phyloP scores from a whole-genome alignment of 2,113 vertebrate species.

The Gavialis gangeticus region DNA sequence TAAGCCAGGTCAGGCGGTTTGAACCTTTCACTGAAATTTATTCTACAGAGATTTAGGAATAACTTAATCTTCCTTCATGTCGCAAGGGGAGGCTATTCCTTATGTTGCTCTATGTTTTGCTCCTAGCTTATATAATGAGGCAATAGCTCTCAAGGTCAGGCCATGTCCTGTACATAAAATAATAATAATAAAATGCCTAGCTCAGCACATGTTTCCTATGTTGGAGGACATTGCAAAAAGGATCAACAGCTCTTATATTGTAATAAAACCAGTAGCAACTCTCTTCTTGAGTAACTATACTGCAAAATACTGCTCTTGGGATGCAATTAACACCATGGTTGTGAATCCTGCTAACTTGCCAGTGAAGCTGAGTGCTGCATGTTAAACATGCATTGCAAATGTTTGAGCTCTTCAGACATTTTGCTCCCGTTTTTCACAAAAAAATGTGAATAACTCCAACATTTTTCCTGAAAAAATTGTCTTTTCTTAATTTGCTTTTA shows the following conservation, averaged over 20 bases:
- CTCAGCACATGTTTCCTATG: neutral
- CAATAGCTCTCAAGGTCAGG: neutral
- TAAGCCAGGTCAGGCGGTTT: neutral
- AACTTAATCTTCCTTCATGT: neutral
- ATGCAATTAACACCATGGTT: neutral
- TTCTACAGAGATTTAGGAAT: neutral
- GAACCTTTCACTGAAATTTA: neutral
- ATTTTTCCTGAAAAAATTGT: neutral
- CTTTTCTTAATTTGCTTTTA: neutral
- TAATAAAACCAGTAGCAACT: neutral
- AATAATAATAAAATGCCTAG: neutral
- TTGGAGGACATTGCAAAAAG: neutral
- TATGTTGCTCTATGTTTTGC: neutral
- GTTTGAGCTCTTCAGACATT: neutral
- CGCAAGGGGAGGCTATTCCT: neutral
- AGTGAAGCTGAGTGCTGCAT: neutral
- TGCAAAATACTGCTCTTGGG: neutral
- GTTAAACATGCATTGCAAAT: neutral
- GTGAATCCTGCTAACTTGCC: neutral
- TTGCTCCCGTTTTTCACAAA: neutral
- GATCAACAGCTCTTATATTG: neutral
- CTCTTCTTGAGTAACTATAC: neutral
- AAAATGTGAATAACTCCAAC: neutral
- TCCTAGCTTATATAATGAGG: neutral
- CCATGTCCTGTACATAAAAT: too few relatives aligned